Conservation (phyloP, 2,113 vertebrate species). For the Bagarius yarrelli region DNA sequence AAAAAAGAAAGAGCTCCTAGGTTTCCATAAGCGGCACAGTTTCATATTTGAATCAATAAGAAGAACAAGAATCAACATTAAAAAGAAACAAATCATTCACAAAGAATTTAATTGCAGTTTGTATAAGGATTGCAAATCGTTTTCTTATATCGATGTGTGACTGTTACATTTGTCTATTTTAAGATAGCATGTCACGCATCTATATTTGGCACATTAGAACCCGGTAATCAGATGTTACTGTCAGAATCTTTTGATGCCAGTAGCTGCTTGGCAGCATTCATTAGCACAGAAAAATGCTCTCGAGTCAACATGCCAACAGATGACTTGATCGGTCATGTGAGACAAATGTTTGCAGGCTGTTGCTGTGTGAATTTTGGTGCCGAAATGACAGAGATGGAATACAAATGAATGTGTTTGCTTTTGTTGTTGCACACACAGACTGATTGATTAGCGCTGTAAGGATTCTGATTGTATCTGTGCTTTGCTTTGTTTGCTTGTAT, state of each 20-base stretch:
- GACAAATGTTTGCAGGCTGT: constrained; percentile 56
- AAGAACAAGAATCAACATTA: too few relatives aligned
- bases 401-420: constrained; percentile 14
- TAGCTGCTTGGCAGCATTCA: constrained; percentile 71
- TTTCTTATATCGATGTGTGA: neutral
- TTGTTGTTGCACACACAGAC: constrained; percentile 25
- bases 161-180: constrained; percentile 1
- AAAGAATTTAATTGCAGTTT: too few relatives aligned
- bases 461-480: neutral
- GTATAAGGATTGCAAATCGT: too few relatives aligned
- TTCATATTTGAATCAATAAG: too few relatives aligned
- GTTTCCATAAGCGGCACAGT: neutral
- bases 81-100: too few relatives aligned
- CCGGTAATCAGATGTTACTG: constrained; percentile 3
- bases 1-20: neutral
- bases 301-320: constrained; percentile 13
- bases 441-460: neutral
- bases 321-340: constrained; percentile 21
- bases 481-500: neutral
- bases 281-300: constrained; percentile 68
- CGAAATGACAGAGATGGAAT: constrained; percentile 21
- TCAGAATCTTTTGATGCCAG: constrained; percentile 50
- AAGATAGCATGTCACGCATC: neutral
- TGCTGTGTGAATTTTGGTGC: constrained; percentile 71
- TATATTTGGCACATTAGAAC: constrained; percentile 4